Percentiles rank a stretch among this genome's conserved stretches.
Conservation (phyloP, 2,113 vertebrate species). For the Machaerirhynchus nigripectus region DNA sequence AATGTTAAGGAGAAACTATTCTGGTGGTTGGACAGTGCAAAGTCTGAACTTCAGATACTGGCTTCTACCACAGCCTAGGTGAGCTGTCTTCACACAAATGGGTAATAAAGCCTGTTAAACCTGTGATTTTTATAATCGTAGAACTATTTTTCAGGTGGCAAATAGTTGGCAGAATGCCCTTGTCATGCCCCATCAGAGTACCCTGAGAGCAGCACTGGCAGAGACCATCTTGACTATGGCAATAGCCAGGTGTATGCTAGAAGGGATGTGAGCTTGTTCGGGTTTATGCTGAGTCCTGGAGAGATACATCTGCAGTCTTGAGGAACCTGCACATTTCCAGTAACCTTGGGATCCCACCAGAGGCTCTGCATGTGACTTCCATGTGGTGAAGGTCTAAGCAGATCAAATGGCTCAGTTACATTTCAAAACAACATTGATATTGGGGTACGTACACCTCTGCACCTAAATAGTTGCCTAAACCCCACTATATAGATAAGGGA, state of each 20-base stretch:
- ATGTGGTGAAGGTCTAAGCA: fast-evolving
- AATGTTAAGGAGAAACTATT: neutral
- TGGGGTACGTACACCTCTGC: neutral
- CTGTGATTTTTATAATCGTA: neutral
- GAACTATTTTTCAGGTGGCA: neutral
- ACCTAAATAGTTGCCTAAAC: neutral
- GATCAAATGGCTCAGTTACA: neutral
- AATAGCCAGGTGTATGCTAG: neutral
- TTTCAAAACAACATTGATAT: neutral
- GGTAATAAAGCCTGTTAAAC: neutral
- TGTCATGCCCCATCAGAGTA: neutral
- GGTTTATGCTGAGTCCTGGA: neutral
- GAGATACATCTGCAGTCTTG: neutral
- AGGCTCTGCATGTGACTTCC: neutral
- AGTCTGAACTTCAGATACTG: neutral
- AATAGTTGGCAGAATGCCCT: neutral
- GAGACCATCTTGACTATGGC: neutral
- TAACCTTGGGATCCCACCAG: neutral
- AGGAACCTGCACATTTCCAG: neutral
- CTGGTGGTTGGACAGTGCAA: neutral
- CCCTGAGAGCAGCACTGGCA: neutral
- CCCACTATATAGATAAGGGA: neutral
- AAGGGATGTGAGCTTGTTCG: neutral
- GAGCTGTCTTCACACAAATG: neutral
- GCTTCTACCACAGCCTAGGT: neutral